Base-by-base conservation (phyloP, 2,797 vertebrate genomes). In the Tokudaia muenninki region DNA sequence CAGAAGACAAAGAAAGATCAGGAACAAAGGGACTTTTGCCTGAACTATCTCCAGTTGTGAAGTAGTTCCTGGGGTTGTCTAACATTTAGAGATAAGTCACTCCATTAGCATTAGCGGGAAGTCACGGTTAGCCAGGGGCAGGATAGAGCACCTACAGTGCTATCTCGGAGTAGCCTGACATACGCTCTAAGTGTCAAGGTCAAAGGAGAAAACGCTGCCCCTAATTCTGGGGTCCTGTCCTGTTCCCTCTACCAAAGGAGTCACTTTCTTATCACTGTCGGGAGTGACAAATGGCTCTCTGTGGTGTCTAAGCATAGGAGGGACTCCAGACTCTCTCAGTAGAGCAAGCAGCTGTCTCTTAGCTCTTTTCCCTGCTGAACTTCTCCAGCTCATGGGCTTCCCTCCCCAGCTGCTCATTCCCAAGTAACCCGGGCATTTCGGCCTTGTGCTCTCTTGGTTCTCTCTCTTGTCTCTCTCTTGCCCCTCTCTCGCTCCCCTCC, bases 11-110 rank as follows among this genome's bases (percentile, higher is more conserved):
- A 81, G 77, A 41, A 52, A 55, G n/a, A 29, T 29, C 26, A 9
- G 4, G 65, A 14, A 63, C n/a, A 79, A 87, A 21, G 90, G 57
- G 37, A 61, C 44, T 74, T 84, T 89, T 63, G 92, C 50, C 61
- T 95, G 17, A 47, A 83, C 87, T 87, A 87, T 31, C 74, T 93
- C 67, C 47, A 19, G 22, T 24, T 74, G n/a, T 52, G 29, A 97
- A 94, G 82, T 22, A 82, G 70, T 61, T 96, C 14, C 67, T 86
- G n/a, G n/a, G 55, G 26, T 82, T 80, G 75, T 82, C 87, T 87
- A 61, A 82, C 94, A 79, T 91, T 94, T 82, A 75, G 41, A 95
- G 77, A 72, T 77, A 80, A 90, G 41, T 41, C 41, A 3, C 41
- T 41, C 41, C 41, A 41, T 41, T 41, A 41, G 41, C 41, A 14